phyloP scores from a whole-genome alignment of 2,888 invertebrate genomes.

The Bursaphelenchus okinawaensis region DNA sequence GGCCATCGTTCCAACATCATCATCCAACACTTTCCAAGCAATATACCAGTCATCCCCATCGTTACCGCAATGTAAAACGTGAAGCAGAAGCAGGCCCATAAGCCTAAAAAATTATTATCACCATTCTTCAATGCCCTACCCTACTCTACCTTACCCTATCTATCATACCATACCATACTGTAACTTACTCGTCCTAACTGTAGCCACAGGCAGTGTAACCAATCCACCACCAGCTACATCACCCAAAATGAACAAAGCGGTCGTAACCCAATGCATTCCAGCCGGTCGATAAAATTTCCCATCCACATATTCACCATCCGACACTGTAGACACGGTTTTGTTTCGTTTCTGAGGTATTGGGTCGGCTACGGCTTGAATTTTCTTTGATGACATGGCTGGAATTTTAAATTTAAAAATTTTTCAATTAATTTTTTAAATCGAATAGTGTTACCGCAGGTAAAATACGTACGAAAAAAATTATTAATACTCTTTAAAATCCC shows the following conservation, averaged over 20 bases:
- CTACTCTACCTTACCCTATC: too few species aligned
- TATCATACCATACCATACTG: too few species aligned
- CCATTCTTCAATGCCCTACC: too few species aligned
- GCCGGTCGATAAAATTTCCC: not conserved
- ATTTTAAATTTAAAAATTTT: not conserved
- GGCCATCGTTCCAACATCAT: slow-evolving; percentile 47
- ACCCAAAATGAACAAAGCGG: slow-evolving; percentile 51
- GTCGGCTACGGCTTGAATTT: not conserved
- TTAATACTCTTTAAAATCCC: too few species aligned
- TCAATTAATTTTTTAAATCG: too few species aligned
- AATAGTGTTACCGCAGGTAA: too few species aligned
- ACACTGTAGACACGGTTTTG: not conserved
- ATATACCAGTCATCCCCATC: slow-evolving; percentile 42
- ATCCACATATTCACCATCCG: not conserved
- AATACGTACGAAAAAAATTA: too few species aligned
- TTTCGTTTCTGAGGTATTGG: not conserved
- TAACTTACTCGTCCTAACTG: not conserved
- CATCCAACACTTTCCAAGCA: slow-evolving; percentile 49
- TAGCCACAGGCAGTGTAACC: slow-evolving; percentile 33
- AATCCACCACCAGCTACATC: slow-evolving; percentile 51
- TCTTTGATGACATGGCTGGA: not conserved
- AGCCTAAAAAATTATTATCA: too few species aligned
- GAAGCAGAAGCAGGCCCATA: not conserved
- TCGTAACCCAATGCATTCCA: slow-evolving; percentile 48
- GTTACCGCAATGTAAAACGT: not conserved